Evolutionary conservation across 1,140 invertebrate genomes (phyloP).

Genomic region (Solenopsis fugax): DNA sequence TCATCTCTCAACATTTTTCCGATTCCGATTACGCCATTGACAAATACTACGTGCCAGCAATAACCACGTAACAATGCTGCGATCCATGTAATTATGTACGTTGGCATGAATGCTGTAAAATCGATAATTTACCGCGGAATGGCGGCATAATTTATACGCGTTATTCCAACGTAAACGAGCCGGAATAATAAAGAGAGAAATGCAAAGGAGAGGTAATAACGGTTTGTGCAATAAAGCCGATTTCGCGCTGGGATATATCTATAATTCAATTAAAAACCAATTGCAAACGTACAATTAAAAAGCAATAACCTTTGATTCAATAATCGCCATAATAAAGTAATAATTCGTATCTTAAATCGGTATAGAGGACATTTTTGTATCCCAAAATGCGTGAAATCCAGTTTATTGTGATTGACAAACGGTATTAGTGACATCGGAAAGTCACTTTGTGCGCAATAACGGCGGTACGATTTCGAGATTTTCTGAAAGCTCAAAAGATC

Average conservation of each 20-base stretch:
- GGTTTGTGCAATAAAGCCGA: constrained; percentile 30
- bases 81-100: constrained; percentile 58
- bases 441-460: not conserved
- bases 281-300: constrained; percentile 53
- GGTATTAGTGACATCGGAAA: not conserved
- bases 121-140: constrained; percentile 61
- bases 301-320: constrained; percentile 45
- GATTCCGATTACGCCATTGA: constrained; percentile 35
- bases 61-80: constrained; percentile 39
- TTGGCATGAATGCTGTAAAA: constrained; percentile 54
- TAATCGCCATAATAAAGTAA: constrained; percentile 47
- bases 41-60: constrained; percentile 36
- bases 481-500: not conserved
- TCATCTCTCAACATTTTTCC: not conserved
- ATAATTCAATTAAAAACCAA: constrained; percentile 60
- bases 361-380: not conserved
- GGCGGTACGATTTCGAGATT: not conserved
- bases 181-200: constrained; percentile 61
- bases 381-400: not conserved
- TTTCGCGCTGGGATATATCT: constrained; percentile 34
- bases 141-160: constrained; percentile 55
- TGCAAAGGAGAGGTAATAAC: constrained; percentile 54
- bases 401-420: not conserved
- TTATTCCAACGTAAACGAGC: constrained; percentile 50
- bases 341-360: constrained; percentile 1